Conservation (phyloP, 2,797 vertebrate genomes). For the Nannoperca obscura region DNA sequence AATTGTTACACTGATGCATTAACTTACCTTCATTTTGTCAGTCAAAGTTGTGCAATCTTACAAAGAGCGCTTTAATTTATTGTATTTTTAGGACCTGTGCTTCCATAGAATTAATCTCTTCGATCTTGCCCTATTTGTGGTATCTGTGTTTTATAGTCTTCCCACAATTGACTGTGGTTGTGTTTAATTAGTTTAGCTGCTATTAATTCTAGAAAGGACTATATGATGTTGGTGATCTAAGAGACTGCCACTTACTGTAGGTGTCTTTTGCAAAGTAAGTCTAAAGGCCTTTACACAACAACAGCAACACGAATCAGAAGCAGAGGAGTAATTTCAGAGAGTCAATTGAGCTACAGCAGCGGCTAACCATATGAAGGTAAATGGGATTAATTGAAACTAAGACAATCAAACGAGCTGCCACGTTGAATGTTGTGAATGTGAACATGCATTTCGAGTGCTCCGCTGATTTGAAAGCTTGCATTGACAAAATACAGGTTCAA, state of each 20-base stretch:
- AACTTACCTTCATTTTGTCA: slow-evolving; percentile 10
- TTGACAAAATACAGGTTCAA: too few relatives aligned
- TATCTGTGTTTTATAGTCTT: neutral
- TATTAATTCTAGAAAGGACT: neutral
- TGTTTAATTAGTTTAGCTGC: slow-evolving; percentile 11
- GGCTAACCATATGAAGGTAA: too few relatives aligned
- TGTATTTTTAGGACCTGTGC: slow-evolving; percentile 11
- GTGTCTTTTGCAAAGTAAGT: neutral
- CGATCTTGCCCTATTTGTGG: slow-evolving; percentile 7
- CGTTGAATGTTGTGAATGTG: too few relatives aligned
- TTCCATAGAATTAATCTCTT: slow-evolving; percentile 13
- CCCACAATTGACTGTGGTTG: neutral
- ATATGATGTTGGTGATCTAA: neutral
- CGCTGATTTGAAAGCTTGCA: too few relatives aligned
- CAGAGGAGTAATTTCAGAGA: too few relatives aligned
- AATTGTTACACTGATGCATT: neutral
- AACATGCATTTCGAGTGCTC: too few relatives aligned
- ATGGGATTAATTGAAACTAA: too few relatives aligned
- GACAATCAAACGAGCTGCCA: too few relatives aligned
- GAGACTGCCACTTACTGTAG: neutral
- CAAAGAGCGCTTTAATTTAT: slow-evolving; percentile 15
- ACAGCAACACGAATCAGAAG: too few relatives aligned
- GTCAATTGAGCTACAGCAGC: too few relatives aligned
- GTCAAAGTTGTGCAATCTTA: slow-evolving; percentile 1
- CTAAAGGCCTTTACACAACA: too few relatives aligned